These are phyloP conservation scores for Drosophila nikananu DNA, from an alignment of 1,140 invertebrate species.

Conservation along the genomic window DNA sequence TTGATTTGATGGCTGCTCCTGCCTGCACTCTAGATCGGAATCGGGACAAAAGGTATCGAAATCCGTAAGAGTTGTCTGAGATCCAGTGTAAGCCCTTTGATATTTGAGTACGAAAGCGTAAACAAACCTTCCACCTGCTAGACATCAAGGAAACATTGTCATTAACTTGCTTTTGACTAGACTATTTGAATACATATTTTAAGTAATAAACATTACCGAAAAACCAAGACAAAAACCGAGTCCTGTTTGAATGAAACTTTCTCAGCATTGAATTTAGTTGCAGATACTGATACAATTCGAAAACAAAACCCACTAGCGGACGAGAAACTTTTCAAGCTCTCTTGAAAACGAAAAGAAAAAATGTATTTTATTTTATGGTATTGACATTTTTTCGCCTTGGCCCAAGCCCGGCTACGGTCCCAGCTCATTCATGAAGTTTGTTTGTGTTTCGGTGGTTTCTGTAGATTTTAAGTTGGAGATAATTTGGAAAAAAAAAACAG, in stretches of 20 bases:
- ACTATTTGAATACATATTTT: too few species aligned
- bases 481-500: slow-evolving; percentile 57
- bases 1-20: slow-evolving; percentile 23
- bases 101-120: neutral
- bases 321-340: slow-evolving; percentile 19
- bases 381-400: slow-evolving; percentile 49
- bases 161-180: neutral
- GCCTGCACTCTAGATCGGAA: neutral
- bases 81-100: neutral
- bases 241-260: slow-evolving; percentile 23
- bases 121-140: neutral
- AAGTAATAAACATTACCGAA: neutral
- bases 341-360: slow-evolving; percentile 24
- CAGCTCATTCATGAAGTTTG: slow-evolving; percentile 74
- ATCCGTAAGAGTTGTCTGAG: neutral
- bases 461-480: slow-evolving; percentile 72
- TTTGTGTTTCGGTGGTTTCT: slow-evolving; percentile 37
- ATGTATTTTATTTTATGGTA: slow-evolving; percentile 44
- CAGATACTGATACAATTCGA: slow-evolving; percentile 6
- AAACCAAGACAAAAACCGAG: neutral
- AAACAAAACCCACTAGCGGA: slow-evolving; percentile 34
- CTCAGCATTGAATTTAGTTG: slow-evolving; percentile 16
- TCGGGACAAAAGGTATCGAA: slow-evolving; percentile 5
- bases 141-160: neutral
- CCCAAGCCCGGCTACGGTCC: slow-evolving; percentile 3